These are phyloP conservation scores for Pharmacophagus antenor DNA, from an alignment of 2,888 invertebrate genomes.

Conservation along the genomic window DNA sequence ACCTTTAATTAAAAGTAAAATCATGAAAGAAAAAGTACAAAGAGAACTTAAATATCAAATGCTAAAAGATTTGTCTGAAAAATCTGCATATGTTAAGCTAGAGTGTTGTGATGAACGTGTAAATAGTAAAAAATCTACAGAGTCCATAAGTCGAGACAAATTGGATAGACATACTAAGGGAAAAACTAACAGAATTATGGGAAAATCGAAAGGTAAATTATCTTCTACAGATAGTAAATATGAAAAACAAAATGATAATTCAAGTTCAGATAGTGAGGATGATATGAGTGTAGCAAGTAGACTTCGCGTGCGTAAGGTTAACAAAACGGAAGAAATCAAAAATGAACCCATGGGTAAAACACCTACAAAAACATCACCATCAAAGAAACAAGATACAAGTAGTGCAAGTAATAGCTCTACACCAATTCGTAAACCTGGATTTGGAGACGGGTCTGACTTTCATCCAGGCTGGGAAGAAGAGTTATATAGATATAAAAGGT, in stretches of 20 bases:
- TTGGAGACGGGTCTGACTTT: slow-evolving; percentile 86
- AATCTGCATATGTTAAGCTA: slow-evolving; percentile 73
- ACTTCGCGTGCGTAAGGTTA: slow-evolving; percentile 70
- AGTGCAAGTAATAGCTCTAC: slow-evolving; percentile 61
- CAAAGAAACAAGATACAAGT: slow-evolving; percentile 58
- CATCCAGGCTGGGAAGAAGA: slow-evolving; percentile 92
- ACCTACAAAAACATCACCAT: slow-evolving; percentile 57
- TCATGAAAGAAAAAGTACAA: slow-evolving; percentile 65
- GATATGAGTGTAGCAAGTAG: slow-evolving; percentile 65
- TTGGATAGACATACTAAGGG: slow-evolving; percentile 56
- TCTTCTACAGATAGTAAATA: slow-evolving; percentile 55
- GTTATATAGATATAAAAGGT: slow-evolving; percentile 89
- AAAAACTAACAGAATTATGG: slow-evolving; percentile 51
- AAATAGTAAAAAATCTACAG: slow-evolving; percentile 62
- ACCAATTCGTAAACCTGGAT: slow-evolving; percentile 78
- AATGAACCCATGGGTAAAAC: slow-evolving; percentile 47
- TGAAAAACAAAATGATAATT: slow-evolving; percentile 54
- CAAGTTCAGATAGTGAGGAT: slow-evolving; percentile 69
- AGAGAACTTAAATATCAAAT: slow-evolving; percentile 65
- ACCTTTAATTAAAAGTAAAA: slow-evolving; percentile 68
- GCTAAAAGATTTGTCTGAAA: slow-evolving; percentile 71
- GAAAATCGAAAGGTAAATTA: slow-evolving; percentile 57
- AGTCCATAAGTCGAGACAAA: slow-evolving; percentile 55
- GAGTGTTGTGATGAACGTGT: slow-evolving; percentile 75
- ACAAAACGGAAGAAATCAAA: slow-evolving; percentile 70